Base-by-base conservation (phyloP, 2,888 invertebrate genomes). In the Sesia bembeciformis region DNA sequence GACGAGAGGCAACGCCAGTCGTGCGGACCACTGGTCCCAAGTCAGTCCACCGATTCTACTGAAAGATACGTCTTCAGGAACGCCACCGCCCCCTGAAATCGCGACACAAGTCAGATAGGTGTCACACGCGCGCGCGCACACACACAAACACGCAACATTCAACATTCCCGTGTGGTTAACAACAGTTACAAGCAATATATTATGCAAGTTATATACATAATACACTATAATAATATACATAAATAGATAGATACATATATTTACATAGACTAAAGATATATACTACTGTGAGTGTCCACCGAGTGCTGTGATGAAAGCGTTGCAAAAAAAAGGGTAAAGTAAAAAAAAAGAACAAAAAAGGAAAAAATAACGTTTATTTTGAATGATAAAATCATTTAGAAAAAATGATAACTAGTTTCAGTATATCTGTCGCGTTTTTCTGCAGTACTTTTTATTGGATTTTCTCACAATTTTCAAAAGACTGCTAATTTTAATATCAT, bases 1-100 rank as follows among this genome's bases (percentile, higher is more conserved):
- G 73, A 93, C 92, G 78, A 93, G 90, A 57, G 94, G 93, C 84
- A 94, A 90, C 67, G 94, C 94, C 80, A 95, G 84, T 67, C 95
- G 90, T 65, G 93, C 93, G 68, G 94, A 94, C 93, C 93, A 94
- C 81, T 92, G 92, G 68, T 93, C 93, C 93, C 94, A 94, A 77
- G 91, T 91, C 81, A 91, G 90, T 70, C 93, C 91, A 84, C 91
- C 90, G 90, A 93, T 88, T 78, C 94, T 89, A 65, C 91, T 92
- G 90, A 93, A 93, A 87, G 93, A 93, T 83, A 94, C 91, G 91
- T 94, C 94, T 90, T 84, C 81, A 61, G 70, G 68, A 60, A 53
- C 72, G 61, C 68, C 72, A 61, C 70, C 72, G 55, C 74, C 55
- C 43, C 58, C 79, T 82, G 84, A 74, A 84, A 84, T 67, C 73